Evolutionary conservation across 2,113 vertebrate species (phyloP).

Genomic region (Rutilus rutilus): DNA sequence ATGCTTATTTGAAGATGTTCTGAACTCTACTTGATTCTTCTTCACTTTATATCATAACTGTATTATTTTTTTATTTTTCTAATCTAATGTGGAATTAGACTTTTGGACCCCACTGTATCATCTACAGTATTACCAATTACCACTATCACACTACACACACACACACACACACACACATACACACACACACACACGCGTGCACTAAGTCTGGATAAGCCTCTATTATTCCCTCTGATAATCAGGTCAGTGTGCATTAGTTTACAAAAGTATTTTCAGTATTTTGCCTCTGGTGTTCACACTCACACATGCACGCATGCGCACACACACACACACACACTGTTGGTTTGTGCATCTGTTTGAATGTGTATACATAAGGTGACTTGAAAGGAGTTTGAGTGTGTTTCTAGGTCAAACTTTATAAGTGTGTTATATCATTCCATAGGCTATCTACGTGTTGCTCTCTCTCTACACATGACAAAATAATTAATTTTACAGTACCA

Average conservation of each 20-base stretch:
- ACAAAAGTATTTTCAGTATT: conserved; percentile 19
- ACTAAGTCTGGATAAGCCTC: conserved; percentile 36
- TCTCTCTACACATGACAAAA: conserved; percentile 2
- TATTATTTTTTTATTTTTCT: background rate
- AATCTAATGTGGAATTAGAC: background rate
- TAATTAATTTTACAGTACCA: background rate
- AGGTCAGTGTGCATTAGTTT: conserved; percentile 45
- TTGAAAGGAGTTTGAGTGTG: background rate
- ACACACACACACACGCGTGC: conserved; percentile 52
- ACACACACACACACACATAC: conserved; percentile 49
- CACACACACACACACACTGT: background rate
- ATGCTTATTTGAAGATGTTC: background rate
- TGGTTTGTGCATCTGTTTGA: background rate
- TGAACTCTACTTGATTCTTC: background rate
- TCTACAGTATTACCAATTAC: background rate
- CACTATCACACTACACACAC: background rate
- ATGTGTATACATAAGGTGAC: background rate
- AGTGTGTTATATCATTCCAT: conserved; percentile 12
- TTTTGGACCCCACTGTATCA: background rate
- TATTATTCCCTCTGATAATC: conserved; percentile 36
- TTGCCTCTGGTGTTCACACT: conserved; percentile 1
- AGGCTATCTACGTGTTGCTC: background rate
- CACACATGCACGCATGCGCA: background rate
- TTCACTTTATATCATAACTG: background rate
- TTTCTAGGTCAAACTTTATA: conserved; percentile 17